Evolutionary conservation across 1,140 invertebrate genomes (phyloP).

Genomic region (Alviniconcha marisindica): DNA sequence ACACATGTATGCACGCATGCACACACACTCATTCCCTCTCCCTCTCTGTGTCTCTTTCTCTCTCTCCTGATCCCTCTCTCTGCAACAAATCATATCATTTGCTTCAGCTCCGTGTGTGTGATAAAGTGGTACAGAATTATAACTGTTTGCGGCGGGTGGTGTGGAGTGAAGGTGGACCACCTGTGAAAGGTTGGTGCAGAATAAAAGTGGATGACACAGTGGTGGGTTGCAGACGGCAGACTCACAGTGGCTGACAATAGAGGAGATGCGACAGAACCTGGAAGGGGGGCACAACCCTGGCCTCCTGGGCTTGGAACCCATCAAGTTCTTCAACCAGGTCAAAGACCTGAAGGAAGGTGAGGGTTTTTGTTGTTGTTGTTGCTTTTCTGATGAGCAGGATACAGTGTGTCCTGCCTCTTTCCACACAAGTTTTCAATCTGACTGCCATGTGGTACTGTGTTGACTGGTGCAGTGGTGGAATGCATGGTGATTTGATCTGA

Average conservation of each 20-base stretch:
- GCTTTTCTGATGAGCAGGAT: no score
- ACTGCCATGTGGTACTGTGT: no score
- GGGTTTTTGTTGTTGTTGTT: no score
- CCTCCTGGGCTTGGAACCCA: constrained; percentile 60
- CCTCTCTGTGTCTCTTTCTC: no score
- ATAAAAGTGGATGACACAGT: no score
- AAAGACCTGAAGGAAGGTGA: constrained; percentile 46
- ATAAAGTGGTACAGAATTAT: background rate
- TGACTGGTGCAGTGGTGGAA: no score
- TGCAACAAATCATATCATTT: background rate
- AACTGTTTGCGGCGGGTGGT: background rate
- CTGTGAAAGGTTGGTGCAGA: background rate
- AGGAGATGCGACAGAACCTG: constrained; percentile 59
- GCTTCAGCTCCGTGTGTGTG: background rate
- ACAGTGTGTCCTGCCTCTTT: no score
- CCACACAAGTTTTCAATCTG: no score
- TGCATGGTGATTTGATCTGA: no score
- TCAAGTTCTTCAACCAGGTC: constrained; percentile 55
- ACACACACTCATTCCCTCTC: no score
- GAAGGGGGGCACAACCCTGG: constrained; percentile 39
- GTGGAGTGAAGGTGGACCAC: background rate
- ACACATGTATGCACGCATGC: no score
- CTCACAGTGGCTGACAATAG: constrained; percentile 55
- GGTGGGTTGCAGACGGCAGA: constrained; percentile 24
- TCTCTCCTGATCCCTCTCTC: no score